phyloP scores from a whole-genome alignment of 2,113 vertebrate species.

The Benitochromis conjunctus region DNA sequence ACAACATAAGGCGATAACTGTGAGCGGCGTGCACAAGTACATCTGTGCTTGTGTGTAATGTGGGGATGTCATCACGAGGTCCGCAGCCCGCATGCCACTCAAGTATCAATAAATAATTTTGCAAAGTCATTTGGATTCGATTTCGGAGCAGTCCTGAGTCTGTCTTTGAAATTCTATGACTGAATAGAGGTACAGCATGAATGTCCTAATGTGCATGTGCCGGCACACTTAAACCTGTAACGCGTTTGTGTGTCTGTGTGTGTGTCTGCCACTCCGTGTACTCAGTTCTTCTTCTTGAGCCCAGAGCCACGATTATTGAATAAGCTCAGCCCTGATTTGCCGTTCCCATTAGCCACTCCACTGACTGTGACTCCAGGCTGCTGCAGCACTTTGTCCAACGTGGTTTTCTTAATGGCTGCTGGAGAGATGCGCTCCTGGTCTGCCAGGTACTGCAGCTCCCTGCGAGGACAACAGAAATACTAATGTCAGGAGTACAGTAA shows the following conservation, averaged over 20 bases:
- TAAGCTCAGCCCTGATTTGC: conserved; percentile 75
- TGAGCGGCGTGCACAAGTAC: not conserved
- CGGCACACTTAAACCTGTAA: not conserved
- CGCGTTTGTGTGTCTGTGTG: not conserved
- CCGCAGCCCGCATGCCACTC: not conserved
- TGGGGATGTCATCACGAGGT: not conserved
- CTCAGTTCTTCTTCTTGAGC: conserved; percentile 76
- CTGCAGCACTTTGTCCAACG: conserved; percentile 89
- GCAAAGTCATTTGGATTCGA: not conserved
- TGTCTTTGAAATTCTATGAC: not conserved
- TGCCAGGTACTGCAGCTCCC: conserved; percentile 91
- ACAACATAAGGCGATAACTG: conserved; percentile 20
- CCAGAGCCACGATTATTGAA: conserved; percentile 74
- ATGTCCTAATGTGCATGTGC: not conserved
- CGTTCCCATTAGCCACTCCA: conserved; percentile 52
- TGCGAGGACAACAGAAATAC: conserved; percentile 45
- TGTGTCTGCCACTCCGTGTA: not conserved
- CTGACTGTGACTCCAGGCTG: conserved; percentile 80
- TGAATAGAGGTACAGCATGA: not conserved
- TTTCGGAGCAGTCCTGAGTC: conserved; percentile 1
- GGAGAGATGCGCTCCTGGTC: conserved; percentile 92
- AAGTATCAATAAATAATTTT: conserved; percentile 35
- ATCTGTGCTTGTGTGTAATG: not conserved
- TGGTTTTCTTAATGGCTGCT: conserved; percentile 96
- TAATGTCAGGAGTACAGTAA: conserved; percentile 35